Base-by-base conservation (phyloP, 2,113 vertebrate species). In the Neoarius graeffei region DNA sequence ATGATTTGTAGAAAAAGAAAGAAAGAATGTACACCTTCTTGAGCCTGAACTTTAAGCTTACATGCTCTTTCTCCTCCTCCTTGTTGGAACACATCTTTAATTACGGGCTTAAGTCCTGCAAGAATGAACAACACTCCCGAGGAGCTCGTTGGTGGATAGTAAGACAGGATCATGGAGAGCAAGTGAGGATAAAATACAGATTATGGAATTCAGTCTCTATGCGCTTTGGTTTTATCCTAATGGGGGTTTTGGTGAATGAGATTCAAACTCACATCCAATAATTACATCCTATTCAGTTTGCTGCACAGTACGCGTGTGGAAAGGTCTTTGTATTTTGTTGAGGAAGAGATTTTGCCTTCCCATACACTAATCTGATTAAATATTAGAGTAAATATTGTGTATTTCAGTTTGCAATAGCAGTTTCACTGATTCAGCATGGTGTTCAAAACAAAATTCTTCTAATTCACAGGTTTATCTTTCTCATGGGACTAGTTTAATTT, bases 221-320 rank as follows among this genome's bases (percentile, higher is more conserved):
- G 73, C 74, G 52, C 20, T 84, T 50, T 60, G 27, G 67, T 80
- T 85, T 86, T 81, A 76, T 73, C 25, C n/a, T 87, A 89, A 91
- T 89, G 27, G 69, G 13, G 48, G 79, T 83, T 81, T 89, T 74
- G 42, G 14, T 62, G 64, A 67, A 56, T 80, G 57, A 79, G 25
- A 77, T 88, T 88, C 52, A 76, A 23, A 74, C 14, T 81, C 8
- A 83, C 42, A 88, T 81, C 76, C 84, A 89, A 62, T 82, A 82
- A 85, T 89, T 89, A 83, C 54, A 89, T 54, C 67, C n/a, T 23
- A 27, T 79, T 88, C 25, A 76, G 25, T 20, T 50, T 56, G 14
- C 52, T 30, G 17, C 71, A 62, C 54, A 64, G n/a, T 35, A 20
- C n/a, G 17, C 48, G 19, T 71, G 83, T 76, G 50, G 20, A 64